A percentile compares a stretch with the other conserved stretches of the same genome.
Conservation (phyloP, 2,888 invertebrate genomes). For the Nowickia ferox region DNA sequence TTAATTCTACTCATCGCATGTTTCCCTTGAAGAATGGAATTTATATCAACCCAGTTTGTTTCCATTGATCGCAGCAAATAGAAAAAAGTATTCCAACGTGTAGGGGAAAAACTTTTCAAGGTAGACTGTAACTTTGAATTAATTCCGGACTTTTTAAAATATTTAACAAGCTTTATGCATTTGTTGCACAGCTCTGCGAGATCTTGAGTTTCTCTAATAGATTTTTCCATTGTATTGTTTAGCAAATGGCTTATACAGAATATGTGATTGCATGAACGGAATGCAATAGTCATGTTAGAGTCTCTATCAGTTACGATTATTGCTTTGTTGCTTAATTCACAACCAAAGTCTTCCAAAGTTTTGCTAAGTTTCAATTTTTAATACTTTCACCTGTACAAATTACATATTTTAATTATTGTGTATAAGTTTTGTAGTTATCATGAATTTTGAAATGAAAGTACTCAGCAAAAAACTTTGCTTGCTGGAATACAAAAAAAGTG, state of each 20-base stretch:
- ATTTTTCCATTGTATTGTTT: constrained; percentile 12
- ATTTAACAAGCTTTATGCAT: constrained; percentile 43
- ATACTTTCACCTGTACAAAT: constrained; percentile 16
- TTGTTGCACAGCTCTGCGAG: neutral
- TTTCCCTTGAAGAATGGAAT: constrained; percentile 29
- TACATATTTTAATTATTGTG: too few species aligned
- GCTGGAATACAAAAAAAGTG: too few species aligned
- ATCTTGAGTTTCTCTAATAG: constrained; percentile 8
- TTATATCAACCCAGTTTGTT: constrained; percentile 41
- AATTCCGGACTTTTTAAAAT: constrained; percentile 14
- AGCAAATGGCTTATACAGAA: constrained; percentile 22
- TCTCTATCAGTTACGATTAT: constrained; percentile 16
- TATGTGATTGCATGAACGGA: constrained; percentile 24
- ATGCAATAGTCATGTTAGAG: constrained; percentile 47
- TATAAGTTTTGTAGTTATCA: too few species aligned
- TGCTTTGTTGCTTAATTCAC: neutral
- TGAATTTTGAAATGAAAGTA: too few species aligned
- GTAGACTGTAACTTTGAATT: constrained; percentile 16
- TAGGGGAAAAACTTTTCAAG: constrained; percentile 31
- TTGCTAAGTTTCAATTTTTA: neutral
- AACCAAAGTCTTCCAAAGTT: constrained; percentile 8
- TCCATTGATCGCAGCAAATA: constrained; percentile 31
- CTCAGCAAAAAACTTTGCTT: neutral
- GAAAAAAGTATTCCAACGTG: constrained; percentile 56
- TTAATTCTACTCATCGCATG: constrained; percentile 47